phyloP scores from a whole-genome alignment of 1,140 invertebrate genomes.

The Drosophila pallidifrons region DNA sequence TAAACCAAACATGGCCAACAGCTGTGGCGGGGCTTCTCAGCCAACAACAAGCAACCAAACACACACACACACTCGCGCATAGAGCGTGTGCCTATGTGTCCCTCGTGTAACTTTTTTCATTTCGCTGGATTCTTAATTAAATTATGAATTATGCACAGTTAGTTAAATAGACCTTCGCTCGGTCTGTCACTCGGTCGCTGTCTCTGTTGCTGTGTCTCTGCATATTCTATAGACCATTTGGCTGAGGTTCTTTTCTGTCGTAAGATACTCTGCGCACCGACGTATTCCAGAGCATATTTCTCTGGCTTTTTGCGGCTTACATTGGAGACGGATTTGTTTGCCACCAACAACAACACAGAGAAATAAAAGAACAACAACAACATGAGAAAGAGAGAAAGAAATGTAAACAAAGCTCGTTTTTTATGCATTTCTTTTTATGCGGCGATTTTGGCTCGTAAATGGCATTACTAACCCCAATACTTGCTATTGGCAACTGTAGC shows the following conservation, averaged over 20 bases:
- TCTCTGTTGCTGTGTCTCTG: constrained; percentile 1
- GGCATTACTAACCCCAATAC: constrained; percentile 70
- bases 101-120: constrained; percentile 61
- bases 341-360: constrained; percentile 1
- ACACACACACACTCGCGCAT: constrained; percentile 8
- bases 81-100: constrained; percentile 39
- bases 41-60: constrained; percentile 25
- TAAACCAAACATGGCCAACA: constrained; percentile 62
- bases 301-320: constrained; percentile 53
- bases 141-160: constrained; percentile 78
- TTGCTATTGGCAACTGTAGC: constrained; percentile 46
- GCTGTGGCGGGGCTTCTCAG: constrained; percentile 67
- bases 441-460: constrained; percentile 52
- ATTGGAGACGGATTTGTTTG: constrained; percentile 52
- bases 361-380: neutral
- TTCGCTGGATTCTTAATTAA: constrained; percentile 76
- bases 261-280: constrained; percentile 26
- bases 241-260: constrained; percentile 21
- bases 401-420: constrained; percentile 47
- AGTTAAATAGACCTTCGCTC: constrained; percentile 65
- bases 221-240: neutral
- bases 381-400: neutral
- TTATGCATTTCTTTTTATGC: constrained; percentile 55
- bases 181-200: constrained; percentile 6
- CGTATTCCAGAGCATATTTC: constrained; percentile 39